Conservation (phyloP, 2,797 vertebrate species). For the Meda fulgida region DNA sequence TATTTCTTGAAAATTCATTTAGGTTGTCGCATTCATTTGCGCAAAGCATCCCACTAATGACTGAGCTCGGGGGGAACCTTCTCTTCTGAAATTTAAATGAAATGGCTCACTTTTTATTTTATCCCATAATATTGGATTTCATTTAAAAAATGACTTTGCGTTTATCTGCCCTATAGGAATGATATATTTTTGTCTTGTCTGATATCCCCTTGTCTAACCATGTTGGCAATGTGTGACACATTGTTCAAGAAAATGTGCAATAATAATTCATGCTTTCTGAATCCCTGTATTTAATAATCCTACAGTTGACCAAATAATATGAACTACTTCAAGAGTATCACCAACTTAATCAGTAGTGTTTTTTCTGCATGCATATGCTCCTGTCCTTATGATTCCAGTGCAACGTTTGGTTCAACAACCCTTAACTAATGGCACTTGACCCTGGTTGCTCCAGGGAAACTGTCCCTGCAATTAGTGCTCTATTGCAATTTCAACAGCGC, state of each 20-base stretch:
- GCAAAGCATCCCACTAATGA: constrained; percentile 13
- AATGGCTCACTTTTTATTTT: neutral
- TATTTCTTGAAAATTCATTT: constrained; percentile 23
- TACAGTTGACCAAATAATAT: neutral
- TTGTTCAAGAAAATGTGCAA: too few species aligned
- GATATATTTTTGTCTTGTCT: too few species aligned
- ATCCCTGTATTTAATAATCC: neutral
- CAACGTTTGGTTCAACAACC: neutral
- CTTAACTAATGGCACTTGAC: constrained; percentile 16
- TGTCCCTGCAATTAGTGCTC: constrained; percentile 10
- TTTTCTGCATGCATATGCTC: too few species aligned
- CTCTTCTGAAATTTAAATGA: constrained; percentile 28
- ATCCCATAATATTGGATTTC: neutral
- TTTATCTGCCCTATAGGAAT: neutral
- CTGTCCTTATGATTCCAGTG: neutral
- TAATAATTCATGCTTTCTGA: neutral
- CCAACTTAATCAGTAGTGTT: neutral
- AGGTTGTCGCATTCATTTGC: neutral
- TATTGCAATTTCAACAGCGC: constrained; percentile 16
- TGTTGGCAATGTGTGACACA: too few species aligned
- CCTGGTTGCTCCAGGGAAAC: constrained; percentile 27
- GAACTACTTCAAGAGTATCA: neutral
- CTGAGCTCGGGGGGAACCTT: neutral
- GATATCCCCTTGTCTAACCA: too few species aligned
- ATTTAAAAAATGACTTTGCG: neutral